phyloP scores from a whole-genome alignment of 2,113 vertebrate species.

The Halichoerus grypus region DNA sequence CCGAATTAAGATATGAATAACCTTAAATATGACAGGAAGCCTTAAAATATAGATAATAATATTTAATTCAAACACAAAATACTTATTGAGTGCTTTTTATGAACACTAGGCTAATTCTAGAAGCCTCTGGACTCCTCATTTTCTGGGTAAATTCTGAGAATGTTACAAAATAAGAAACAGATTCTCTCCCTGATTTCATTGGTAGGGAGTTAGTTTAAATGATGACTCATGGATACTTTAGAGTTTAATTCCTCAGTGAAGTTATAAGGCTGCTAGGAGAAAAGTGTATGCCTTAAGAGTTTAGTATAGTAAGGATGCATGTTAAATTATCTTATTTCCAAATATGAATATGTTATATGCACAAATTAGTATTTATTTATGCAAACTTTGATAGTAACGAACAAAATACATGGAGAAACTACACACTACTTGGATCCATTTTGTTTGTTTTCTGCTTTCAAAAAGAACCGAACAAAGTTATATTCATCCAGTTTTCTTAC shows the following conservation, averaged over 20 bases:
- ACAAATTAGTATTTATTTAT: not conserved
- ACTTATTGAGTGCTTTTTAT: not conserved
- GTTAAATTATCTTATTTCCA: not conserved
- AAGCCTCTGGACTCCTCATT: not conserved
- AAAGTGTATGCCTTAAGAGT: not conserved
- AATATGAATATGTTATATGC: not conserved
- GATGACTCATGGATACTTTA: not conserved
- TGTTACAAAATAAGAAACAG: not conserved
- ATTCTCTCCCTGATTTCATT: not conserved
- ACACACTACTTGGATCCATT: not conserved
- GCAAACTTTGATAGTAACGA: not conserved
- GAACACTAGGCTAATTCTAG: not conserved
- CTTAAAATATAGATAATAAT: not conserved
- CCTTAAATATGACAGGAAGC: not conserved
- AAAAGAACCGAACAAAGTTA: conserved; percentile 35
- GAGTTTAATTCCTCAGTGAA: not conserved
- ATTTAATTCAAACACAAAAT: not conserved
- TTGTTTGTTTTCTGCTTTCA: not conserved
- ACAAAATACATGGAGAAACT: not conserved
- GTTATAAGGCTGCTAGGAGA: not conserved
- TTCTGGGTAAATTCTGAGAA: not conserved
- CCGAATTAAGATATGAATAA: not conserved
- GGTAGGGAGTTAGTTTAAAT: not conserved
- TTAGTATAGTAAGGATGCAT: not conserved
- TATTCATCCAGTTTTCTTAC: not conserved